Percentiles rank a stretch among this genome's conserved stretches.
Evolutionary conservation across 2,113 vertebrate species (phyloP).

Genomic region (Callionymus lyra): DNA sequence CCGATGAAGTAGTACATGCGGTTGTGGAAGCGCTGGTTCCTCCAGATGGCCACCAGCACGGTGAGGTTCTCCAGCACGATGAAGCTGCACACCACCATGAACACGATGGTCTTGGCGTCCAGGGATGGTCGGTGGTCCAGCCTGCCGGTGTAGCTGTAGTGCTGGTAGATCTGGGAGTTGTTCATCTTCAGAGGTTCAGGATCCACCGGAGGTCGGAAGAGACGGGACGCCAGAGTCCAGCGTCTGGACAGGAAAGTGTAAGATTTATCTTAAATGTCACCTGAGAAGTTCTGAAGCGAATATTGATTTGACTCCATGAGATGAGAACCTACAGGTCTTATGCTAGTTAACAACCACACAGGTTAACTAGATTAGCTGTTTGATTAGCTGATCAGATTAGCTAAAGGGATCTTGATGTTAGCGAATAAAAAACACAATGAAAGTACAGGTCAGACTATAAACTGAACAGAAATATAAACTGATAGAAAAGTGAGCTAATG

Average conservation of each 20-base stretch:
- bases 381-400: too few species aligned
- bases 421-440: too few species aligned
- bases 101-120: constrained; percentile 63
- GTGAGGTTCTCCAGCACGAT: constrained; percentile 91
- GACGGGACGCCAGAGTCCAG: constrained; percentile 10
- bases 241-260: constrained; percentile 4
- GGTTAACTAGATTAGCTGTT: too few species aligned
- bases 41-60: constrained; percentile 90
- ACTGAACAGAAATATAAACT: too few species aligned
- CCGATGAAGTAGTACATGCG: constrained; percentile 98
- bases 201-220: constrained; percentile 37
- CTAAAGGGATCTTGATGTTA: too few species aligned
- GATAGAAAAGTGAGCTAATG: too few species aligned
- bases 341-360: too few species aligned
- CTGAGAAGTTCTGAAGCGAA: too few species aligned
- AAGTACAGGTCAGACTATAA: too few species aligned
- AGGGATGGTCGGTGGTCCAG: constrained; percentile 55
- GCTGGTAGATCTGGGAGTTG: constrained; percentile 63
- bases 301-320: too few species aligned
- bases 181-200: constrained; percentile 41
- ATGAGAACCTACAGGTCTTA: too few species aligned
- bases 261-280: too few species aligned
- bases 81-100: constrained; percentile 82
- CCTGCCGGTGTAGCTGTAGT: constrained; percentile 91
- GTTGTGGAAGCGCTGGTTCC: constrained; percentile 89